Evolutionary conservation across 2,888 invertebrate genomes (phyloP).

Genomic region (Microctonus aethiopoides): DNA sequence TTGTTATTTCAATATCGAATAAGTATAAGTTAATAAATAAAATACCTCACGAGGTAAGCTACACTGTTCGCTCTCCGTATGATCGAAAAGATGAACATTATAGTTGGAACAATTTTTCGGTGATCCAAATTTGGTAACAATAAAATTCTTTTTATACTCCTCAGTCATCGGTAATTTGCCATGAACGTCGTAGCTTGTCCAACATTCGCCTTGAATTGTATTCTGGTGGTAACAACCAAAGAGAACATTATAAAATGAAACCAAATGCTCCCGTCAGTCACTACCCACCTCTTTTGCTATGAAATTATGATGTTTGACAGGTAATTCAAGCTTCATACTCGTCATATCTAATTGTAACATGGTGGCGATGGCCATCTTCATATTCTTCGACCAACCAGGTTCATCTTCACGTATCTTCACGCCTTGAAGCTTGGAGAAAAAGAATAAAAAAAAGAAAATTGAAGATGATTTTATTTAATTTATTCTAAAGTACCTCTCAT

Average conservation of each 20-base stretch:
- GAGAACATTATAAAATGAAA: slow-evolving; percentile 60
- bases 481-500: neutral
- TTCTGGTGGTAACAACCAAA: slow-evolving; percentile 68
- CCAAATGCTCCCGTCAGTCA: slow-evolving; percentile 63
- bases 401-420: slow-evolving; percentile 57
- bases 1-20: too few relatives aligned
- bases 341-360: slow-evolving; percentile 63
- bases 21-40: too few relatives aligned
- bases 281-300: slow-evolving; percentile 63
- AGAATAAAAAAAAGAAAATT: slow-evolving; percentile 29
- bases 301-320: slow-evolving; percentile 53
- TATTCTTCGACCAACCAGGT: slow-evolving; percentile 62
- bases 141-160: slow-evolving; percentile 42
- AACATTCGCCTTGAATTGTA: slow-evolving; percentile 62
- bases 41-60: slow-evolving; percentile 39
- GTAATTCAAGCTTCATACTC: slow-evolving; percentile 36
- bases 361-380: slow-evolving; percentile 66
- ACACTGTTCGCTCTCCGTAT: slow-evolving; percentile 47
- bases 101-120: slow-evolving; percentile 53
- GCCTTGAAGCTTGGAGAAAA: slow-evolving; percentile 50
- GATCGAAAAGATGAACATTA: slow-evolving; percentile 50
- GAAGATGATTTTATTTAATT: neutral
- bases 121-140: slow-evolving; percentile 59
- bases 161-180: slow-evolving; percentile 36
- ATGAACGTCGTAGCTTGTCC: slow-evolving; percentile 58